Percentiles rank a stretch among this genome's conserved stretches.
phyloP scores from a whole-genome alignment of 2,113 vertebrate genomes.

The Fregetta grallaria region DNA sequence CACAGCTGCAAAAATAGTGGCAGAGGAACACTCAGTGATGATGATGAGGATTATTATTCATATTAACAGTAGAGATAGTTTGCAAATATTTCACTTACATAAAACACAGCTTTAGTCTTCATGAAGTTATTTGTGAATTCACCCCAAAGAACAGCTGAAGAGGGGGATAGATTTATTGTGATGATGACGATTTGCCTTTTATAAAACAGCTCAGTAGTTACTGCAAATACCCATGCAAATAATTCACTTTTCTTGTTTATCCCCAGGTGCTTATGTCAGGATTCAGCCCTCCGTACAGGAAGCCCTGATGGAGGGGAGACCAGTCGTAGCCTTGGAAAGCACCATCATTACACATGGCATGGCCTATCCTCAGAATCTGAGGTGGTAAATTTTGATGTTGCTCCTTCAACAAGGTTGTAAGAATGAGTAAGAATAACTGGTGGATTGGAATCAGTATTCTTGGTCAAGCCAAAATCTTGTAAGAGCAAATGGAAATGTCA shows the following conservation, averaged over 20 bases:
- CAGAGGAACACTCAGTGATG: not conserved
- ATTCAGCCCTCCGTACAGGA: conserved; percentile 80
- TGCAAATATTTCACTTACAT: not conserved
- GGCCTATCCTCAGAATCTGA: conserved; percentile 88
- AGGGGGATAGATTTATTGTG: not conserved
- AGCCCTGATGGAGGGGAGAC: conserved; percentile 78
- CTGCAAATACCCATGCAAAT: not conserved
- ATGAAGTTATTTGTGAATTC: not conserved
- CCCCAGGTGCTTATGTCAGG: conserved; percentile 74
- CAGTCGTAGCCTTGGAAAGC: conserved; percentile 88
- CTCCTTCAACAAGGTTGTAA: not conserved
- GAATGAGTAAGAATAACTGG: not conserved
- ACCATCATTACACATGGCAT: conserved; percentile 92
- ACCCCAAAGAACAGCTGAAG: not conserved
- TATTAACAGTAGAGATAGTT: not conserved
- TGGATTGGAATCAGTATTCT: not conserved
- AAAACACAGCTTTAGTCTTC: not conserved
- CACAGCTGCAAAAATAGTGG: not conserved
- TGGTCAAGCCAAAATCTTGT: not conserved
- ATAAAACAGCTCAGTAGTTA: not conserved
- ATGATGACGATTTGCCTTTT: not conserved
- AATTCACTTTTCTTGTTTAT: not conserved
- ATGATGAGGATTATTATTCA: not conserved
- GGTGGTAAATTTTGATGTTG: conserved; percentile 65
- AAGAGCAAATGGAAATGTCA: not conserved